A percentile compares a stretch with the other conserved stretches of the same genome.
phyloP scores from a whole-genome alignment of 2,113 vertebrate species.

The Desmodus rotundus region DNA sequence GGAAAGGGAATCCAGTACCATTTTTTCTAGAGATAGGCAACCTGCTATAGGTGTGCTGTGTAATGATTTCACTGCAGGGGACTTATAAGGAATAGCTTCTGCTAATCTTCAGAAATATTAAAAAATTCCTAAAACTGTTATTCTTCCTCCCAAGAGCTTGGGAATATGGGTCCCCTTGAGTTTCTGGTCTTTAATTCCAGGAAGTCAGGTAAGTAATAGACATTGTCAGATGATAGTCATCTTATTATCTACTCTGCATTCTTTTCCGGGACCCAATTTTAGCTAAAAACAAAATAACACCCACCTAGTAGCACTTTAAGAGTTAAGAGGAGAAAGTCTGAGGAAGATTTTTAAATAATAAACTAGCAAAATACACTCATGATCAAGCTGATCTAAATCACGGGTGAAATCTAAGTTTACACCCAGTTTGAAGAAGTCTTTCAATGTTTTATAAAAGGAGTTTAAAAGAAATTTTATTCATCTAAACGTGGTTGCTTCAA shows the following conservation, averaged over 20 bases:
- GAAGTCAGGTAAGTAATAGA: not conserved
- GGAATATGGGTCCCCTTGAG: not conserved
- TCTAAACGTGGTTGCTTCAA: not conserved
- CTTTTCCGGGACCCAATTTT: slow-evolving; percentile 17
- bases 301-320: not conserved
- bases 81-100: not conserved
- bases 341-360: not conserved
- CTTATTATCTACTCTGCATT: not conserved
- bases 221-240: not conserved
- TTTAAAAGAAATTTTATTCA: not conserved
- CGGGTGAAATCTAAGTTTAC: not conserved
- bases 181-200: not conserved
- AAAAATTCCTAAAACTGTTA: not conserved
- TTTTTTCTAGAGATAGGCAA: not conserved
- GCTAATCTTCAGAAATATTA: not conserved
- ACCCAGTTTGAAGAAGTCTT: not conserved
- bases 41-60: not conserved
- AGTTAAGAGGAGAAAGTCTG: not conserved
- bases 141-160: not conserved
- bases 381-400: not conserved
- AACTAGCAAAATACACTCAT: not conserved
- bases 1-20: not conserved
- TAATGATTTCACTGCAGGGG: not conserved
- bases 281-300: not conserved
- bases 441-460: not conserved